Base-by-base conservation (phyloP, 2,888 invertebrate species). In the Mechanitis mazaeus region DNA sequence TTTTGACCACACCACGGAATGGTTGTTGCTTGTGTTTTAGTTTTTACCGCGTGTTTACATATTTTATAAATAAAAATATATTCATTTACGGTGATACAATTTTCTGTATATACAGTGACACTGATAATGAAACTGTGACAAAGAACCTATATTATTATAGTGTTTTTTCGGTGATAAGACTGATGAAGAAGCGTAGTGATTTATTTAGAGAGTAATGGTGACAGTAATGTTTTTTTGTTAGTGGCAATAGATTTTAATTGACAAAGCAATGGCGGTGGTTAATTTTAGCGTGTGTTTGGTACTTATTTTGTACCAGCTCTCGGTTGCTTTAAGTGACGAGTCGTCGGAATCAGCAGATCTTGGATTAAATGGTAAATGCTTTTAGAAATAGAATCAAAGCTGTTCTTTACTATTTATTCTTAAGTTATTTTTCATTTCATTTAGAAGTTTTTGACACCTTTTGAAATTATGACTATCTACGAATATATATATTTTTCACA, bases 201-300 rank as follows among this genome's bases (percentile, higher is more conserved):
- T 70, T 69, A 71, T 69, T 71, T 72, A 65, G 59, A 67, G 74
- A 70, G 79, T 75, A 72, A 80, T 84, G 81, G 76, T 83, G 80
- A 79, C 77, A 77, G 75, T 68, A 69, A 75, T 72, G 77, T 79
- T 66, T 73, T 78, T 80, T 78, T 78, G 78, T 75, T 80, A 78
- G 69, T 81, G 74, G 73, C 68, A 77, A 76, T 80, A 81, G 78
- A 75, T 75, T 75, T 68, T 78, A 81, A 83, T 83, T 81, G 78
- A 77, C 72, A 66, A 56, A 72, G 76, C 74, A 66, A 90, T 90
- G 89, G 88, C 88, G 70, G 77, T 81, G 71, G 76, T 85, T 75
- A 87, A 89, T 83, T 81, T 86, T 75, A 79, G 84, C 79, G 72
- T 89, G 74, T 88, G 82, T 73, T 75, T 88, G 66, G 77, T 88